Evolutionary conservation across 2,113 vertebrate genomes (phyloP).

Genomic region (Phycodurus eques): DNA sequence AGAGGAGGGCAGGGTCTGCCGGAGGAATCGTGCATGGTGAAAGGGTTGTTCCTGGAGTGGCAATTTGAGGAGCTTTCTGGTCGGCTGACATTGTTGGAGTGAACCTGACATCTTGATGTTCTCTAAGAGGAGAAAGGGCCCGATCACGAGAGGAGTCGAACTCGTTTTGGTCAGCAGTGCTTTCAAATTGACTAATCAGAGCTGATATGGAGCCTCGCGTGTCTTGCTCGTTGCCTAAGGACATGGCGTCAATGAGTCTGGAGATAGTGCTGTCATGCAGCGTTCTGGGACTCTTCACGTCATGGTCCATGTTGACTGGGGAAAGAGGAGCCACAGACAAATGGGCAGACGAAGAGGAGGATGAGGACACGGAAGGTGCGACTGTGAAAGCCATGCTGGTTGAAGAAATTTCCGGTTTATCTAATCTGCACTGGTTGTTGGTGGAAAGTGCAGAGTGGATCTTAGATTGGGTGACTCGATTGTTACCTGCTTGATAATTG

Average conservation of each 20-base stretch:
- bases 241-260: conserved; percentile 85
- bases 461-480: conserved; percentile 32
- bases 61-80: conserved; percentile 28
- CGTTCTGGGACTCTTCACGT: conserved; percentile 60
- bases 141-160: conserved; percentile 41
- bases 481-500: conserved; percentile 46
- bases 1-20: conserved; percentile 35
- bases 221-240: conserved; percentile 77
- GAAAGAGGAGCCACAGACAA: conserved; percentile 48
- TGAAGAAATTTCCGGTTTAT: conserved; percentile 56
- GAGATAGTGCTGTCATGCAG: conserved; percentile 85
- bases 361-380: conserved; percentile 51
- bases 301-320: conserved; percentile 35
- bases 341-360: conserved; percentile 46
- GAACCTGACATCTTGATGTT: conserved; percentile 26
- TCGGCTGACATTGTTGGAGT: conserved; percentile 13
- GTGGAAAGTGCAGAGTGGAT: conserved; percentile 9
- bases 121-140: conserved; percentile 14
- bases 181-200: conserved; percentile 82
- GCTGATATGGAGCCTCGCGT: conserved; percentile 82
- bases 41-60: conserved; percentile 27
- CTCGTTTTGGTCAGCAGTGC: conserved; percentile 60
- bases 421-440: conserved; percentile 24
- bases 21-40: conserved; percentile 25
- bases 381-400: conserved; percentile 49